Evolutionary conservation across 2,888 invertebrate genomes (phyloP).

Genomic region (Lacanobia oleracea): DNA sequence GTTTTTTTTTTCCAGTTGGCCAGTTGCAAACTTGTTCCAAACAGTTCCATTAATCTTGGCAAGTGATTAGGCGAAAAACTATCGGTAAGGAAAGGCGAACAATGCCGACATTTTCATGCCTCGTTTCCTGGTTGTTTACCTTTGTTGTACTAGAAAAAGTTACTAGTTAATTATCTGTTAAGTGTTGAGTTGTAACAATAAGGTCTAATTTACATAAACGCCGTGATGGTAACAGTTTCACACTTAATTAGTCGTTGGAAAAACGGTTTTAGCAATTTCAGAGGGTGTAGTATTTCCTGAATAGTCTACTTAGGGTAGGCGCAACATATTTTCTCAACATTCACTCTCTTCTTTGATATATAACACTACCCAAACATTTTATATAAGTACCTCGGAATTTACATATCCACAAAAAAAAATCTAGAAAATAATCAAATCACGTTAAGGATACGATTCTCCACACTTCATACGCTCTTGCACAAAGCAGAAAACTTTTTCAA

Average conservation of each 20-base stretch:
- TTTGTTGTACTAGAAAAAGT: conserved; percentile 36
- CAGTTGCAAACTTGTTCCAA: conserved; percentile 29
- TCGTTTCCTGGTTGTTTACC: conserved; percentile 39
- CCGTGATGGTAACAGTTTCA: neutral
- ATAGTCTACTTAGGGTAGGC: too few relatives aligned
- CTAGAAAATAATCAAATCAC: too few relatives aligned
- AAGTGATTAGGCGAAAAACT: conserved; percentile 45
- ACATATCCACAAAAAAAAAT: neutral
- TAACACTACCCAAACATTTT: too few relatives aligned
- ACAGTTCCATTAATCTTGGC: conserved; percentile 46
- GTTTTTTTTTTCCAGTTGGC: conserved; percentile 15
- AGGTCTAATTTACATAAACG: conserved; percentile 21
- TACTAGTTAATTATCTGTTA: conserved; percentile 36
- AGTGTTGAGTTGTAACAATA: conserved; percentile 24
- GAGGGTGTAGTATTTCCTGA: neutral
- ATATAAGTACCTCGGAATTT: neutral
- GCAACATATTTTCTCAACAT: too few relatives aligned
- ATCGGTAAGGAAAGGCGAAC: conserved; percentile 21
- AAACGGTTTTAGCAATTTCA: neutral
- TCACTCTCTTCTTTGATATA: neutral
- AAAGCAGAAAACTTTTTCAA: neutral
- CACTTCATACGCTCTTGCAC: neutral
- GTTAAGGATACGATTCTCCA: neutral
- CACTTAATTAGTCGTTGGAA: conserved; percentile 9
- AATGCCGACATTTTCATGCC: conserved; percentile 37